phyloP scores from a whole-genome alignment of 2,888 invertebrate species.

The Drosophila anomalipes region DNA sequence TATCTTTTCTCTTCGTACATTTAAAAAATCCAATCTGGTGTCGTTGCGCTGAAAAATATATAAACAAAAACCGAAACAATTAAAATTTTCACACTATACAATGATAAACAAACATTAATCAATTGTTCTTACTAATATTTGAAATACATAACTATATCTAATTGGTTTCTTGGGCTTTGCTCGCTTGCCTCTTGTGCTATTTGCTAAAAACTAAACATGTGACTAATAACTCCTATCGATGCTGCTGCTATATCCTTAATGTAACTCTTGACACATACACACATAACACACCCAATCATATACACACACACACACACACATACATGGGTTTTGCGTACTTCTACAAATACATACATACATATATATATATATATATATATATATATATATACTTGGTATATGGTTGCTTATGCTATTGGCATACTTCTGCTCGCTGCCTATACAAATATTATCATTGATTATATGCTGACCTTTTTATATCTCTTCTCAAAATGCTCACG shows the following conservation, averaged over 20 bases:
- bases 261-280: constrained; percentile 43
- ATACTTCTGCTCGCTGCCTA: constrained; percentile 66
- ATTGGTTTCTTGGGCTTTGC: constrained; percentile 68
- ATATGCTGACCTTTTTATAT: constrained; percentile 63
- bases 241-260: constrained; percentile 48
- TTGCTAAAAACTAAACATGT: constrained; percentile 51
- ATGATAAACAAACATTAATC: constrained; percentile 38
- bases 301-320: constrained; percentile 29
- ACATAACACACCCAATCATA: constrained; percentile 25
- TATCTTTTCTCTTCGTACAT: constrained; percentile 77
- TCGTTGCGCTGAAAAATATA: constrained; percentile 79
- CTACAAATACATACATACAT: constrained; percentile 37
- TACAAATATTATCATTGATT: constrained; percentile 46
- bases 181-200: constrained; percentile 75
- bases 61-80: constrained; percentile 30
- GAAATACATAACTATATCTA: constrained; percentile 35
- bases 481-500: constrained; percentile 65
- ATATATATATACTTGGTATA: constrained; percentile 58
- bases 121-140: constrained; percentile 52
- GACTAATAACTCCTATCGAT: constrained; percentile 64
- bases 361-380: constrained; percentile 28
- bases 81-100: constrained; percentile 51
- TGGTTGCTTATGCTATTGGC: constrained; percentile 71
- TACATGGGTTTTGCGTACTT: constrained; percentile 79
- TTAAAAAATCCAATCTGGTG: constrained; percentile 75